Evolutionary conservation across 37 sponge, comb jelly and placozoan genomes (phyloP), one percentile per base, ranked within the genome.

Genomic region (Agelas oroides): DNA sequence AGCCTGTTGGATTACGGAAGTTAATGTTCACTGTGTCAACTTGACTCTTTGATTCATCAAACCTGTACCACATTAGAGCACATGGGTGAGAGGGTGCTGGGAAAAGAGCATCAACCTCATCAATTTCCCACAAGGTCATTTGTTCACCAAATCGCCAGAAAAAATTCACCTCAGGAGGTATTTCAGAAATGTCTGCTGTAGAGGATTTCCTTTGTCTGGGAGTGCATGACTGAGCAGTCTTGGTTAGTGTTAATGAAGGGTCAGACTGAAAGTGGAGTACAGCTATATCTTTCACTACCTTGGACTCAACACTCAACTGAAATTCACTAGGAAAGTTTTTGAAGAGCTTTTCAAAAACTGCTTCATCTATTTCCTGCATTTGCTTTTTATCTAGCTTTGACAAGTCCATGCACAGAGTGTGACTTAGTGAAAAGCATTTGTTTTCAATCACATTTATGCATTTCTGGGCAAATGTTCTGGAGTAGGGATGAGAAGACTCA

Each of bases 111-210:
- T 33, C 32, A 11, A 72, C 32, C 8, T 27, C 71, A 0, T 73
- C 60, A 32, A 62, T 30, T 25, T 70, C 55, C 88, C 88, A 87
- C 1, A 20, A 2, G 19, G 27, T 19, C 6, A 37, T 53, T 0
- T 75, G 39, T 31, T 72, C 81, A 20, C 81, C 63, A 65, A 68
- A 79, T 41, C 71, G 81, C 88, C 88, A 87, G 1, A 80, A 40
- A 0, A 87, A 23, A 11, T 35, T 37, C 30, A 72, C 68, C 46
- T 46, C 46, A 12, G 3, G 6, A 46, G 46, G 8, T 3, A 46
- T 46, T 46, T 46, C 46, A 46, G 6, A 12, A 33, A 12, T 16
- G 68, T 2, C 68, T 19, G 11, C 21, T 37, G 8, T n/a, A n/a
- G n/a, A n/a, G n/a, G n/a, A n/a, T n/a, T n/a, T n/a, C n/a, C n/a